These are phyloP conservation scores for Aphodius sticticus DNA, from an alignment of 2,888 invertebrate genomes.

Conservation along the genomic window DNA sequence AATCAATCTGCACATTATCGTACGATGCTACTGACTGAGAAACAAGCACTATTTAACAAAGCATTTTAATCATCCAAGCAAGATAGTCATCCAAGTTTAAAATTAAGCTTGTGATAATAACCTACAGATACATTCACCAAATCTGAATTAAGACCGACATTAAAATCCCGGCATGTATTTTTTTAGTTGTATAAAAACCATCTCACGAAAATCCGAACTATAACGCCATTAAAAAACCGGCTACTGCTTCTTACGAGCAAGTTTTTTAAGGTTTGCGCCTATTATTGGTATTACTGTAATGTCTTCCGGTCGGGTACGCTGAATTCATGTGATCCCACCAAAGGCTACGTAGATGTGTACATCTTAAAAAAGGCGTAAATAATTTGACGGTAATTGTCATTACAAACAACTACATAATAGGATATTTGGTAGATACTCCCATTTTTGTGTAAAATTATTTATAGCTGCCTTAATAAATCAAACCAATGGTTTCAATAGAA, in stretches of 20 bases:
- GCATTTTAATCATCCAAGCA: not conserved
- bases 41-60: not conserved
- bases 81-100: not conserved
- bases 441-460: not conserved
- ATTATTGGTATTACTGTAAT: not conserved
- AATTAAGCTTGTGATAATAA: not conserved
- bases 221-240: not conserved
- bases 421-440: not conserved
- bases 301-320: not conserved
- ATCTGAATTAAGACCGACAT: not conserved
- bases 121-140: not conserved
- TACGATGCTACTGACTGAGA: not conserved
- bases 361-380: not conserved
- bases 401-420: not conserved
- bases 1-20: too few species aligned
- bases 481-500: not conserved
- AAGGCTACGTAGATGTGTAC: not conserved
- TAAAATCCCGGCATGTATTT: not conserved
- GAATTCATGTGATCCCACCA: not conserved
- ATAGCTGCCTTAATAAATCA: not conserved
- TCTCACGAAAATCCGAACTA: constrained; percentile 4
- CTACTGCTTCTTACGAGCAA: not conserved
- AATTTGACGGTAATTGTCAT: not conserved
- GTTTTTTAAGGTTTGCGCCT: not conserved
- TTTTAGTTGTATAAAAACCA: not conserved